phyloP scores from a whole-genome alignment of 2,113 vertebrate species.

The Micromys minutus region DNA sequence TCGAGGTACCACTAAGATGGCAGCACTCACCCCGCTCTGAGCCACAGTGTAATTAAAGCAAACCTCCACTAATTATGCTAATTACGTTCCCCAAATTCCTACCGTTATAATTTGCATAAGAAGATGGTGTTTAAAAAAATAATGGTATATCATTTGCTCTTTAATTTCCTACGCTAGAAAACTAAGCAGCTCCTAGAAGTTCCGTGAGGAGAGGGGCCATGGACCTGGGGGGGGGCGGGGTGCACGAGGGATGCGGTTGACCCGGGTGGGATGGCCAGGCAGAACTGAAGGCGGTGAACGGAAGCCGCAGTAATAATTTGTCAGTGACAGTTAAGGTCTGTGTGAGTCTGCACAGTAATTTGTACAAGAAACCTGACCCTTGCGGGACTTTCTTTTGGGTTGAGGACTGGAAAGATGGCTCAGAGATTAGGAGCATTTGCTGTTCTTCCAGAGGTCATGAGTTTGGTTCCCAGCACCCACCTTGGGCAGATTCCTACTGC shows the following conservation, averaged over 20 bases:
- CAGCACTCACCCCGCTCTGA: not conserved
- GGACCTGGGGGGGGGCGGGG: not conserved
- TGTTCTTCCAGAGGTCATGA: not conserved
- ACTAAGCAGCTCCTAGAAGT: slow-evolving; percentile 36
- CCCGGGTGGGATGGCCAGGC: not conserved
- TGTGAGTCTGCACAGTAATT: not conserved
- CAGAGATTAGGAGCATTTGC: not conserved
- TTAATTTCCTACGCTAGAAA: not conserved
- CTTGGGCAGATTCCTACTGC: not conserved
- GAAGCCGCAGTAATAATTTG: not conserved
- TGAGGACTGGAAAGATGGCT: not conserved
- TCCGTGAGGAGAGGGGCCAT: not conserved
- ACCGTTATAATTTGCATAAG: slow-evolving; percentile 66
- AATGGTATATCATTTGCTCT: not conserved
- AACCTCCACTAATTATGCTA: slow-evolving; percentile 59
- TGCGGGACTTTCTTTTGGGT: not conserved
- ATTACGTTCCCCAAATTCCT: slow-evolving; percentile 50
- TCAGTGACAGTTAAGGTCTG: not conserved
- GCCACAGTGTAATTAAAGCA: slow-evolving; percentile 59
- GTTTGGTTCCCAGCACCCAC: not conserved
- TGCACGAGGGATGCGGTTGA: not conserved
- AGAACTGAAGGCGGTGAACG: not conserved
- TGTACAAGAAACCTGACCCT: not conserved
- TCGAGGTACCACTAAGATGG: not conserved
- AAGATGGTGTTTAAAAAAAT: slow-evolving; percentile 52